Percentiles rank a stretch among this genome's conserved stretches.
Conservation (phyloP, 2,113 vertebrate genomes). For the Coptodon rendalli region DNA sequence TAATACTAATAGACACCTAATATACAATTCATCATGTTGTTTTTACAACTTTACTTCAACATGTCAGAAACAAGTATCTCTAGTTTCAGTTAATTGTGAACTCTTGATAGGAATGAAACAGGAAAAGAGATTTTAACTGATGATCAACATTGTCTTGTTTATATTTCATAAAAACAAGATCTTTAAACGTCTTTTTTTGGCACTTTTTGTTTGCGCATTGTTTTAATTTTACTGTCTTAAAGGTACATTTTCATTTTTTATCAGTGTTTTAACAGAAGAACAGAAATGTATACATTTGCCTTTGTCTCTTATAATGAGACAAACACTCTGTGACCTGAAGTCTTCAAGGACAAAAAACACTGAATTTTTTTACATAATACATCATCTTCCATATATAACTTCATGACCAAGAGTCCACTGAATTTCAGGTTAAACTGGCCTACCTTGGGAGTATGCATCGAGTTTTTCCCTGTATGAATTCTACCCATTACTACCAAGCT, state of each 20-base stretch:
- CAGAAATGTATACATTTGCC: background rate
- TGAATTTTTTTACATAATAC: background rate
- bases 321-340: background rate
- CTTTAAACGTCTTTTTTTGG: background rate
- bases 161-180: accelerated
- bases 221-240: background rate
- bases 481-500: background rate
- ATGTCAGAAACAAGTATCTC: background rate
- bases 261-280: background rate
- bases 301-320: background rate
- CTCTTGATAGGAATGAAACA: background rate
- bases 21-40: accelerated
- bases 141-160: accelerated
- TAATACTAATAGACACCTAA: background rate
- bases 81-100: background rate
- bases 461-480: accelerated
- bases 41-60: background rate
- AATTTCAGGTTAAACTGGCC: background rate
- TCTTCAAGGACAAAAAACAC: background rate
- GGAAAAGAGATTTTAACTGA: background rate
- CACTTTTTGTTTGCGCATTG: accelerated
- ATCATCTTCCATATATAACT: background rate
- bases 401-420: background rate
- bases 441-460: background rate
- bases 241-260: accelerated